Conservation (phyloP, 2,888 invertebrate genomes). For the Megamerina dolium region DNA sequence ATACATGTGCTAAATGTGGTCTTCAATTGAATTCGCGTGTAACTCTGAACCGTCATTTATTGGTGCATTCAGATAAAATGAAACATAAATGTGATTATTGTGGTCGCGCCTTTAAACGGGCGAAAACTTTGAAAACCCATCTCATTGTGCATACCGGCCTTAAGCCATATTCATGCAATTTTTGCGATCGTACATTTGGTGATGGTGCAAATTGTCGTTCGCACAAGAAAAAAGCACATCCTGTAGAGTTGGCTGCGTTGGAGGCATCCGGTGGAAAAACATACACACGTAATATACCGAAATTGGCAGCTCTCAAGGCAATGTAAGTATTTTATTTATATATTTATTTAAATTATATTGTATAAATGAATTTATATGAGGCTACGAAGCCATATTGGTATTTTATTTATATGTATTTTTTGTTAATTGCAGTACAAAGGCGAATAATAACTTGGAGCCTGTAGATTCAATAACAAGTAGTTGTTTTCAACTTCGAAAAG, state of each 20-base stretch:
- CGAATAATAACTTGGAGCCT: too few species aligned
- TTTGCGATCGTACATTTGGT: conserved; percentile 49
- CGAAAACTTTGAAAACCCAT: conserved; percentile 48
- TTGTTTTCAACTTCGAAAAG: too few species aligned
- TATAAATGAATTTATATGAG: too few species aligned
- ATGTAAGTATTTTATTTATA: too few species aligned
- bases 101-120: conserved; percentile 45
- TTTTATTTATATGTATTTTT: too few species aligned
- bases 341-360: too few species aligned
- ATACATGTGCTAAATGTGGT: conserved; percentile 41
- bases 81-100: conserved; percentile 45
- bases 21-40: conserved; percentile 40
- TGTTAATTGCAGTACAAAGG: too few species aligned
- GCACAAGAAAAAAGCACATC: conserved; percentile 48
- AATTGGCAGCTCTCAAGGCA: conserved; percentile 43
- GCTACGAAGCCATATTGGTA: too few species aligned
- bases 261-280: conserved; percentile 42
- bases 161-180: conserved; percentile 47
- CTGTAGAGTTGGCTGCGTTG: conserved; percentile 44
- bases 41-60: conserved; percentile 39
- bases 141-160: conserved; percentile 47
- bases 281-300: conserved; percentile 47
- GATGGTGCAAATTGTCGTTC: conserved; percentile 49
- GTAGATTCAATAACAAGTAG: too few species aligned
- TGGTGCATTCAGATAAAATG: conserved; percentile 45